Evolutionary conservation across 2,888 invertebrate species (phyloP).

Genomic region (Lissonota sp.): DNA sequence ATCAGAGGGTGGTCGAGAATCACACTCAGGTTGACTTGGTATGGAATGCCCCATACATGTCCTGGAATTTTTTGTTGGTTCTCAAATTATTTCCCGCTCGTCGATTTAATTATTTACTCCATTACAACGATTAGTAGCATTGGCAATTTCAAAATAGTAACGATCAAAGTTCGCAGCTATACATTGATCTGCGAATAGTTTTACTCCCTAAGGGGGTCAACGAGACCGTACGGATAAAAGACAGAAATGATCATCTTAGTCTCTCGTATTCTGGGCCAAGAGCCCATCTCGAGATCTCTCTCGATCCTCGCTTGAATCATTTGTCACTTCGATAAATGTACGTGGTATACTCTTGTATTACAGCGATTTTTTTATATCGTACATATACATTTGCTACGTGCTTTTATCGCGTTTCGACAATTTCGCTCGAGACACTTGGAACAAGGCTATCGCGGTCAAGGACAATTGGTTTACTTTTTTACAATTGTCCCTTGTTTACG

Average conservation of each 20-base stretch:
- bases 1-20: too few species aligned
- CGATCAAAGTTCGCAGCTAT: too few species aligned
- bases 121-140: too few species aligned
- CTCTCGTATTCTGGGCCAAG: constrained; percentile 32
- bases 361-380: background rate
- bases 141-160: too few species aligned
- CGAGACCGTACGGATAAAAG: background rate
- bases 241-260: background rate
- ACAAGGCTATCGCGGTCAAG: constrained; percentile 64
- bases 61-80: too few species aligned
- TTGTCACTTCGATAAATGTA: constrained; percentile 5
- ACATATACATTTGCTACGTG: background rate
- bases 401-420: constrained; percentile 52
- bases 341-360: constrained; percentile 18
- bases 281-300: constrained; percentile 22
- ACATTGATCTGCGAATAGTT: too few species aligned
- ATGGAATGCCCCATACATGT: too few species aligned
- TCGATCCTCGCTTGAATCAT: constrained; percentile 6
- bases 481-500: constrained; percentile 68
- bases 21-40: too few species aligned
- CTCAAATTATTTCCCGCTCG: too few species aligned
- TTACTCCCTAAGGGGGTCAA: background rate
- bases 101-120: too few species aligned
- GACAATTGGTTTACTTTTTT: constrained; percentile 66
- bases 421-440: constrained; percentile 46